Conservation (phyloP, 1,140 invertebrate genomes). For the Condylostylus longicornis region DNA sequence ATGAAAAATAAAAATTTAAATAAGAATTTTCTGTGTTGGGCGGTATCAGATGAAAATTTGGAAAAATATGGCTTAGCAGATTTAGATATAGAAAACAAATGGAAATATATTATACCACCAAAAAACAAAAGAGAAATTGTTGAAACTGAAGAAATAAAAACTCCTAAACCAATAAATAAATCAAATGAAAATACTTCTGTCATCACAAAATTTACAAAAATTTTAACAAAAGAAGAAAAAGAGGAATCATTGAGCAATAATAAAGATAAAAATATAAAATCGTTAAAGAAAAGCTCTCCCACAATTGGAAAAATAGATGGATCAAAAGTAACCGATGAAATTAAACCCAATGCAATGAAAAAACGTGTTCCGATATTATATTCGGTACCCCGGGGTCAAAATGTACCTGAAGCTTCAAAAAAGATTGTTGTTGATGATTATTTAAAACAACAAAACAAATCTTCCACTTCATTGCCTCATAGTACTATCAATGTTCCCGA, state of each 20-base stretch:
- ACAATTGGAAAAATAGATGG: slow-evolving; percentile 6
- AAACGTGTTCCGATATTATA: slow-evolving; percentile 31
- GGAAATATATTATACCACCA: slow-evolving; percentile 35
- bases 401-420: slow-evolving; percentile 19
- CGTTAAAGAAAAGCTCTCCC: slow-evolving; percentile 5
- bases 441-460: too few species aligned
- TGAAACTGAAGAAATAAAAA: not conserved
- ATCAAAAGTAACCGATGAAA: slow-evolving; percentile 15
- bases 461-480: too few species aligned
- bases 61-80: slow-evolving; percentile 40
- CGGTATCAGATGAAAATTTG: slow-evolving; percentile 41
- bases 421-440: too few species aligned
- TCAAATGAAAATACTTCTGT: not conserved
- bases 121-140: slow-evolving; percentile 13
- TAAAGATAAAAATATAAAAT: slow-evolving; percentile 6
- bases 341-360: slow-evolving; percentile 20
- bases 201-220: slow-evolving; percentile 11
- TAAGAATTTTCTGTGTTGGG: slow-evolving; percentile 48
- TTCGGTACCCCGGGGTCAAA: slow-evolving; percentile 24
- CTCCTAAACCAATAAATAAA: slow-evolving; percentile 1
- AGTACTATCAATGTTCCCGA: too few species aligned
- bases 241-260: not conserved
- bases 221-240: slow-evolving; percentile 5
- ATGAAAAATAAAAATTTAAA: slow-evolving; percentile 37
- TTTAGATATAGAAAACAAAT: slow-evolving; percentile 39